Conservation (phyloP, 2,888 invertebrate genomes). For the Drosophila formosana region DNA sequence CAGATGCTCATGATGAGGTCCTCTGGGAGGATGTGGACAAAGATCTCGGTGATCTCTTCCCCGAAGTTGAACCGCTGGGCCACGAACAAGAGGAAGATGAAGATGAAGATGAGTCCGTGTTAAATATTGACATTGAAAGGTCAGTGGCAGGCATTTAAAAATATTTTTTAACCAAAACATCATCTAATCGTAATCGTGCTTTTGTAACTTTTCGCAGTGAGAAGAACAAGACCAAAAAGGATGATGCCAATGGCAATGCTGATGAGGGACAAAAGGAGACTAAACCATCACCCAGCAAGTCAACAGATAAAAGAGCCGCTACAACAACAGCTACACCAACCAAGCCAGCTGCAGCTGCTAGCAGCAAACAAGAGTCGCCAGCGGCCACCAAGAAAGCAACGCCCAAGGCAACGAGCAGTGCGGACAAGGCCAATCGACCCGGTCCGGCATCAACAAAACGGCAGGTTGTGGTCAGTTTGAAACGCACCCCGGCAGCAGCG, state of each 20-base stretch:
- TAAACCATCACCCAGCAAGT: slow-evolving; percentile 27
- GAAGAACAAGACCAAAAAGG: slow-evolving; percentile 85
- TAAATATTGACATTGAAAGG: slow-evolving; percentile 86
- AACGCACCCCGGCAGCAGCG: slow-evolving; percentile 61
- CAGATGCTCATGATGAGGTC: slow-evolving; percentile 89
- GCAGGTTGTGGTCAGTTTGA: slow-evolving; percentile 65
- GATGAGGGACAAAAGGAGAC: slow-evolving; percentile 54
- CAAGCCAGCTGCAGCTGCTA: slow-evolving; percentile 33
- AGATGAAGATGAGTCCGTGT: slow-evolving; percentile 88
- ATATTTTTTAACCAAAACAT: neutral
- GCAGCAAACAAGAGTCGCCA: slow-evolving; percentile 21
- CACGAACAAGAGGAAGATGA: slow-evolving; percentile 89
- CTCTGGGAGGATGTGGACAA: slow-evolving; percentile 93
- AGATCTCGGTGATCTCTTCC: slow-evolving; percentile 91
- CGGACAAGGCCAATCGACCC: slow-evolving; percentile 54
- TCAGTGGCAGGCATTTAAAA: slow-evolving; percentile 58
- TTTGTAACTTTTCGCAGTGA: slow-evolving; percentile 84
- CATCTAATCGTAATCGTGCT: no score
- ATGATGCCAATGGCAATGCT: slow-evolving; percentile 68
- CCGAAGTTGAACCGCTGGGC: slow-evolving; percentile 89
- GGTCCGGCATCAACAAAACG: slow-evolving; percentile 69
- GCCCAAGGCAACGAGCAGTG: slow-evolving; percentile 40
- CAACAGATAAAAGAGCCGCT: slow-evolving; percentile 37
- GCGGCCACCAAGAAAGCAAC: slow-evolving; percentile 50
- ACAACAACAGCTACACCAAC: slow-evolving; percentile 21